These are phyloP conservation scores for Megaceryle alcyon DNA, from an alignment of 2,797 vertebrate genomes.

Conservation along the genomic window DNA sequence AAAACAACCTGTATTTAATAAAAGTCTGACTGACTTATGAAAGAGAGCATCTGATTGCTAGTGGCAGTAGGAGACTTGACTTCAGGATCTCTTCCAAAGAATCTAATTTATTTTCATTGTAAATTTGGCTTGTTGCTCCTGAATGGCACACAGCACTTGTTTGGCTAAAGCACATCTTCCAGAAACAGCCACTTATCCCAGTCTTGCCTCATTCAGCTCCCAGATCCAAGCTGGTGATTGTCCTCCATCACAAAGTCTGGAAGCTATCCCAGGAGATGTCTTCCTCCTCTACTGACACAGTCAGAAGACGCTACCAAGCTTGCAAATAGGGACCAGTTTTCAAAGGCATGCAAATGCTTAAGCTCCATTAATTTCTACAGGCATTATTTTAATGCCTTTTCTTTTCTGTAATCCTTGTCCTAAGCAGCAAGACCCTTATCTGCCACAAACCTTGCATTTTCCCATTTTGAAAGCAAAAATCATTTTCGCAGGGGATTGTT, in stretches of 20 bases:
- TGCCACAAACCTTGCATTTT: rapidly evolving
- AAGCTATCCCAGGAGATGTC: neutral
- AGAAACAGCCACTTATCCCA: neutral
- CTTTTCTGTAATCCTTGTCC: too few relatives aligned
- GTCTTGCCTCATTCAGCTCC: neutral
- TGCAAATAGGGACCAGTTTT: neutral
- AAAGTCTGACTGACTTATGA: neutral
- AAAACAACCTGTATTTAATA: neutral
- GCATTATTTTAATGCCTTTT: too few relatives aligned
- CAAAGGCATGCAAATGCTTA: neutral
- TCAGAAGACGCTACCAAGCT: neutral
- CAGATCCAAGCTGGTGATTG: neutral
- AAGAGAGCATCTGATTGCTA: rapidly evolving
- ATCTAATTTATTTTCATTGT: rapidly evolving
- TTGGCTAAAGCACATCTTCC: rapidly evolving
- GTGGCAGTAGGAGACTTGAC: neutral
- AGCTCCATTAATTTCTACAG: rapidly evolving
- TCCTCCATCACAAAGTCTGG: rapidly evolving
- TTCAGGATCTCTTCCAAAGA: neutral
- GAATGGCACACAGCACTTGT: neutral
- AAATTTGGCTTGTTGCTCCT: neutral
- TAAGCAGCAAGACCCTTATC: neutral
- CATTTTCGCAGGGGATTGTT: rapidly evolving
- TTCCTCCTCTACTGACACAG: neutral
- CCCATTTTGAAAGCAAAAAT: neutral